These are phyloP conservation scores for Pantelozetes paolii DNA, from an alignment of 2,888 invertebrate genomes.

Conservation along the genomic window DNA sequence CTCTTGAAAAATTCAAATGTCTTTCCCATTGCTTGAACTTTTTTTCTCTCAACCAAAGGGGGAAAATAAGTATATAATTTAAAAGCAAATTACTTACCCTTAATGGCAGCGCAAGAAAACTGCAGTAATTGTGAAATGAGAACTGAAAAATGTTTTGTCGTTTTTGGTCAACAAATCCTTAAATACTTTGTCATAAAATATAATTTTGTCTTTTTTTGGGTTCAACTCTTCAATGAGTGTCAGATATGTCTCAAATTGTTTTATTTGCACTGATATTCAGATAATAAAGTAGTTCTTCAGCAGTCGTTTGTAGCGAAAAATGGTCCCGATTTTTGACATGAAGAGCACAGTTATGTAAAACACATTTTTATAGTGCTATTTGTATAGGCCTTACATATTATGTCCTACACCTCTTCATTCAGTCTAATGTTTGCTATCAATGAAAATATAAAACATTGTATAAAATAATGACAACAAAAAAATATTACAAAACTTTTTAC, in stretches of 20 bases:
- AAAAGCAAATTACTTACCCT: background rate
- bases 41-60: too few relatives aligned
- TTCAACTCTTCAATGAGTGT: background rate
- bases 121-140: too few relatives aligned
- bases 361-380: too few relatives aligned
- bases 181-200: background rate
- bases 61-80: background rate
- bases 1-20: too few relatives aligned
- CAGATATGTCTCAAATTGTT: background rate
- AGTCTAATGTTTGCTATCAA: background rate
- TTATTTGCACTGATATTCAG: background rate
- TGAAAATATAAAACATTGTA: background rate
- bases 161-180: background rate
- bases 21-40: background rate
- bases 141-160: too few relatives aligned
- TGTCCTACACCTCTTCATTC: background rate
- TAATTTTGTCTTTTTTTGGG: background rate
- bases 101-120: background rate
- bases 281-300: background rate
- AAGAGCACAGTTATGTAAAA: background rate
- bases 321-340: background rate
- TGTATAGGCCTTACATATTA: background rate
- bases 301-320: background rate
- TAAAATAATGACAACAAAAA: background rate
- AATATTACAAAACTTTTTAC: background rate